Evolutionary conservation across 1,140 invertebrate species (phyloP), one percentile per base, ranked within the genome.

Genomic region (Triops cancriformis): DNA sequence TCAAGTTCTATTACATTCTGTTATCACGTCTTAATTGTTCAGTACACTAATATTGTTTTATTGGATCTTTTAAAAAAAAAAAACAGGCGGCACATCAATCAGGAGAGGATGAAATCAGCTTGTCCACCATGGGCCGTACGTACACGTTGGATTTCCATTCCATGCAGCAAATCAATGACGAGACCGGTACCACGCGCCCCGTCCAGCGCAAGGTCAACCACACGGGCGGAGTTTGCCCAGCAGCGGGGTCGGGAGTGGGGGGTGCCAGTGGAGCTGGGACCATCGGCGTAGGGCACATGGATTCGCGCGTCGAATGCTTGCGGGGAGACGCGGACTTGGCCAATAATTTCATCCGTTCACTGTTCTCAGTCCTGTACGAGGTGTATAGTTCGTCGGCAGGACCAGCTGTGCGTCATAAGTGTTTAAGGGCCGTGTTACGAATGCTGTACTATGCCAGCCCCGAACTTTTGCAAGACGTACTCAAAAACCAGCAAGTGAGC

Each of bases 121-220:
- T 98, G 73, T 93, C 92, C 43, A 94, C 94, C 18, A 89, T 96
- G 83, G 94, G 95, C 78, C 89, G 94, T 81, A 96, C 94, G 11
- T 98, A 98, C 84, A 96, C 95, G 1, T 91, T 99, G 80, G 96
- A 98, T 87, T 94, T 98, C 82, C 93, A 95, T 85, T 92, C 94
- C 80, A 96, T 98, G 94, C 96, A 98, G 85, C 96, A 98, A 89
- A 96, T 98, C 80, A 98, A 98, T 85, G 96, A 98, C 86, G 96
- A 98, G 84, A 95, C 95, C 7, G 96, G 96, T 77, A 97, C 95
- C 73, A 92, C 95, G 12, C 86, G 96, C 73, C 91, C 93, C 76
- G 94, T 98, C 81, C 95, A 96, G 84, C 89, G 96, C 43, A 86
- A 88, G 82, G 85, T 89, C 2, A 82, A 82, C 31, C 43, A 73